These are phyloP conservation scores for Miichthys miiuy DNA, from an alignment of 2,797 vertebrate species.

Conservation along the genomic window DNA sequence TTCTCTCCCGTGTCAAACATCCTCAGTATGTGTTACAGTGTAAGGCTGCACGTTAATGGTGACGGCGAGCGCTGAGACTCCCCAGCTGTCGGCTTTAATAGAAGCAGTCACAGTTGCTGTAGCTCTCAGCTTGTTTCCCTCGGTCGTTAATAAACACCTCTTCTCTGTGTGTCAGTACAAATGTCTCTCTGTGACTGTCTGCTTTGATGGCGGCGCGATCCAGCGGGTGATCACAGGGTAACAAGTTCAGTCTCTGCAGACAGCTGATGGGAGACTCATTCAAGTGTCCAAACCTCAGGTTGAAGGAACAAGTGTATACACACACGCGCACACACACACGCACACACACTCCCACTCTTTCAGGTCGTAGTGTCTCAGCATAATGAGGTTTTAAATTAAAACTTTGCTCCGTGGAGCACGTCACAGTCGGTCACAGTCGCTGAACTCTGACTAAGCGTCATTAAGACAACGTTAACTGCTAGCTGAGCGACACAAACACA, in stretches of 20 bases:
- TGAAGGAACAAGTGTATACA: constrained; percentile 3
- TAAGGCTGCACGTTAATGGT: constrained; percentile 12
- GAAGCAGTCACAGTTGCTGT: constrained; percentile 35
- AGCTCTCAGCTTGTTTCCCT: constrained; percentile 32
- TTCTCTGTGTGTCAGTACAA: constrained; percentile 1
- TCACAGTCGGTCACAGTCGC: constrained; percentile 8
- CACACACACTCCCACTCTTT: background rate
- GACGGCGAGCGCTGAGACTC: constrained; percentile 33
- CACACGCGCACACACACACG: background rate
- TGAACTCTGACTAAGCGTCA: constrained; percentile 45
- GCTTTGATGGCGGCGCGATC: background rate
- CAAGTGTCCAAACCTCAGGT: background rate
- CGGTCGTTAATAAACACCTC: constrained; percentile 28
- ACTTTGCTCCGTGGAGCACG: constrained; percentile 16
- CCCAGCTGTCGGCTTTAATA: constrained; percentile 51
- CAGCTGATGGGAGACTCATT: constrained; percentile 14
- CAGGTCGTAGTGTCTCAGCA: background rate
- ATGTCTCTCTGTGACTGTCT: background rate
- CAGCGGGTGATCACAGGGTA: constrained; percentile 21
- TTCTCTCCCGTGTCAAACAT: constrained; percentile 21
- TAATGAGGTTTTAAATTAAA: constrained; percentile 25
- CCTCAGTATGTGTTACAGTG: constrained; percentile 36
- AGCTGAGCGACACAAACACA: constrained; percentile 6
- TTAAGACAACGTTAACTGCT: constrained; percentile 11
- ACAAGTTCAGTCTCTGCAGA: background rate